Evolutionary conservation across 2,113 vertebrate species (phyloP), one percentile per base, ranked within the genome.

Genomic region (Turnix velox): DNA sequence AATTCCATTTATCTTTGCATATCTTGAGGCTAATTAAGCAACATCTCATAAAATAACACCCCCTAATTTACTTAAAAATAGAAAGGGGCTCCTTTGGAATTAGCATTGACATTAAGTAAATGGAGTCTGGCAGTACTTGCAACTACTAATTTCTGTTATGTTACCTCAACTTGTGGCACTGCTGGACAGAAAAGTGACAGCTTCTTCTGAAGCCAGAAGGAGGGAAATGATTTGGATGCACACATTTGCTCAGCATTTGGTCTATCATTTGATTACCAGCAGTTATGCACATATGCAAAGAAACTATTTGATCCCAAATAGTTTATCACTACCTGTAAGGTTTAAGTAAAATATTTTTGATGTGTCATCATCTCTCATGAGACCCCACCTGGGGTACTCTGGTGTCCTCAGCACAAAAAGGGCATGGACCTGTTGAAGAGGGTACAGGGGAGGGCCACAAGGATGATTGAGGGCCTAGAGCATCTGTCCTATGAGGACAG

Each of bases 51-150:
- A 61, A 81, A 57, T n/a, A n/a, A n/a, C n/a, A n/a, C n/a, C n/a
- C n/a, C 9, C 2, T 16, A 48, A 45, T 45, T 19, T 43, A 2
- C 2, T 84, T 2, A 1, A 6, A n/a, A 57, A n/a, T 30, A 52
- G 10, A 46, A 74, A 68, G 27, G 3, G 0, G 6, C 0, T 87
- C 8, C 12, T 76, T 92, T 88, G 22, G 14, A 73, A 52, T 55
- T 63, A 67, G 39, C 18, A 30, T 22, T 80, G 18, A 46, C n/a
- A 35, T 66, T 94, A 45, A 62, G 19, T 40, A 72, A 75, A 55
- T 28, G 19, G 4, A 79, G 4, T 3, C 9, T 71, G 27, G n/a
- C 2, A 3, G 31, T 30, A 54, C 15, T 66, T 72, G 7, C 46
- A 65, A 35, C 10, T 43, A 37, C 20, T 76, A 37, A 28, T 8